A percentile compares a stretch with the other conserved stretches of the same genome.
Evolutionary conservation across 1,140 invertebrate species (phyloP).

Genomic region (Mya arenaria): DNA sequence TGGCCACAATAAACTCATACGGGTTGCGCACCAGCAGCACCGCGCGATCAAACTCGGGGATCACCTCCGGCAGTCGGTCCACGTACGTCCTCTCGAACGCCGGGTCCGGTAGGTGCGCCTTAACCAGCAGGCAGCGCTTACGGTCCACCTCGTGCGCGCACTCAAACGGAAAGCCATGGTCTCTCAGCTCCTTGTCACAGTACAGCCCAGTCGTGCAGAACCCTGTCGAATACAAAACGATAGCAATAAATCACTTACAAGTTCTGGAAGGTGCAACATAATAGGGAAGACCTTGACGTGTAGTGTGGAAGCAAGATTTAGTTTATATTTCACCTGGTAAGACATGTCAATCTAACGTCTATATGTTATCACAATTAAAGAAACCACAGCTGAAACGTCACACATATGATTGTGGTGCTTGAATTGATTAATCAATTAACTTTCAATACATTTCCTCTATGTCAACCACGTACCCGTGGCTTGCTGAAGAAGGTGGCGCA

Average conservation of each 20-base stretch:
- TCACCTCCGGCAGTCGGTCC: not conserved
- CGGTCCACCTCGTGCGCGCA: not conserved
- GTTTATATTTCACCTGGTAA: too few relatives aligned
- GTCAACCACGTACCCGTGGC: not conserved
- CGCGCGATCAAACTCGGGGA: not conserved
- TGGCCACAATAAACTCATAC: slow-evolving; percentile 15
- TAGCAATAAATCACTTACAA: too few relatives aligned
- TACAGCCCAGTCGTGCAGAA: not conserved
- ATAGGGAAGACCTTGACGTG: too few relatives aligned
- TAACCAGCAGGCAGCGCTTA: not conserved
- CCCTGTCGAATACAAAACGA: not conserved
- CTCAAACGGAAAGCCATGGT: slow-evolving; percentile 5
- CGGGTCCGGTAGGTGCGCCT: not conserved
- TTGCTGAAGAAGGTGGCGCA: slow-evolving; percentile 21
- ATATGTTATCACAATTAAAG: too few relatives aligned
- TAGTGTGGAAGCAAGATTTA: too few relatives aligned
- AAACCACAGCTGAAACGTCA: too few relatives aligned
- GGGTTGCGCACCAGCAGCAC: slow-evolving; percentile 16
- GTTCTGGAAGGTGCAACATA: too few relatives aligned
- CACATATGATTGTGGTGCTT: too few relatives aligned
- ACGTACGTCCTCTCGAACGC: not conserved
- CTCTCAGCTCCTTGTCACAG: not conserved
- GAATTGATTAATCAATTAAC: too few relatives aligned
- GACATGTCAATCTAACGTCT: too few relatives aligned
- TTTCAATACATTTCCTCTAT: too few relatives aligned